These are phyloP conservation scores for Polyodon spathula DNA, from an alignment of 2,113 vertebrate species.

Conservation along the genomic window DNA sequence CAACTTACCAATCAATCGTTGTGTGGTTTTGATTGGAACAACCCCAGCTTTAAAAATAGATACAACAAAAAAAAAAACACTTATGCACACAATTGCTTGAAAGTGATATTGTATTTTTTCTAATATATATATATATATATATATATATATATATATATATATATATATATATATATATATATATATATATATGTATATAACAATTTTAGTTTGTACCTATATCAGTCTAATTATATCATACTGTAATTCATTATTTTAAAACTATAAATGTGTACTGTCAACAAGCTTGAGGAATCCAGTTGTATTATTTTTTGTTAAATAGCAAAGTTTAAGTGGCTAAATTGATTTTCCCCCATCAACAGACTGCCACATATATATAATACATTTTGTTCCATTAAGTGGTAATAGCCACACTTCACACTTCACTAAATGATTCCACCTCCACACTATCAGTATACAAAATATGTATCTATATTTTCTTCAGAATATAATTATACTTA, in stretches of 20 bases:
- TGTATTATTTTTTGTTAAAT: no score
- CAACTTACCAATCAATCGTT: constrained; percentile 53
- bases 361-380: neutral
- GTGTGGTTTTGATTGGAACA: constrained; percentile 43
- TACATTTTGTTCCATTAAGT: neutral
- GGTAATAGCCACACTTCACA: neutral
- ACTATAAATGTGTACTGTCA: no score
- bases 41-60: constrained; percentile 34
- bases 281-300: no score
- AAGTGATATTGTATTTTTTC: neutral
- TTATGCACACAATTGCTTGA: neutral
- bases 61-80: neutral
- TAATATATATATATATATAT: neutral
- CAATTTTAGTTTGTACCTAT: no score
- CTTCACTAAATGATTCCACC: constrained; percentile 4
- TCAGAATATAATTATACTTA: neutral
- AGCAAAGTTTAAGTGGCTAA: neutral
- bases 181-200: no score
- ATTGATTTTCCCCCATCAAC: neutral
- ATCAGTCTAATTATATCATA: no score
- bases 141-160: no score
- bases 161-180: no score
- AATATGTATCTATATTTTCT: neutral
- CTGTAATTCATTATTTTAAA: no score
- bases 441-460: neutral